These are phyloP conservation scores for Magallana gigas DNA, from an alignment of 1,140 invertebrate genomes.

Conservation along the genomic window DNA sequence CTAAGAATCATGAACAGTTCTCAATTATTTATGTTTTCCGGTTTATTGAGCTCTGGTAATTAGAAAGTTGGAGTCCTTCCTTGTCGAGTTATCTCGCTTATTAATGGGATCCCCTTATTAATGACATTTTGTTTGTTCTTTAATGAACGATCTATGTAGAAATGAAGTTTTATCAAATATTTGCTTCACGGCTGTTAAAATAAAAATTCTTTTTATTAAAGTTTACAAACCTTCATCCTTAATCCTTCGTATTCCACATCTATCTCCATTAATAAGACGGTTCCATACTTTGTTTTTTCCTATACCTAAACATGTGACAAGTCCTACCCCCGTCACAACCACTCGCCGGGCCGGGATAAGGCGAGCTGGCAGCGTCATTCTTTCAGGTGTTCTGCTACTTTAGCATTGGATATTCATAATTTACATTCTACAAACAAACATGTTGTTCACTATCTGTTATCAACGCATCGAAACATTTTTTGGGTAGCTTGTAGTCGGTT, in stretches of 20 bases:
- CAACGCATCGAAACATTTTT: no score
- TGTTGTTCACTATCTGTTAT: neutral
- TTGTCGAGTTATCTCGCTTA: no score
- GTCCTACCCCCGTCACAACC: neutral
- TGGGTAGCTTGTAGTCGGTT: neutral
- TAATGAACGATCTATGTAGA: no score
- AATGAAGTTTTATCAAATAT: no score
- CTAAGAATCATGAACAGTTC: no score
- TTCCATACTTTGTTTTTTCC: slow-evolving; percentile 23
- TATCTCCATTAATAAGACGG: neutral
- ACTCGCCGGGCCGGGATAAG: neutral
- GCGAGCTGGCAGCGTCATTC: neutral
- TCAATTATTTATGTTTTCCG: no score
- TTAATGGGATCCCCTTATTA: no score
- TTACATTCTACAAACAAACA: neutral
- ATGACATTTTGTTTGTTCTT: no score
- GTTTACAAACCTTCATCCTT: slow-evolving; percentile 1
- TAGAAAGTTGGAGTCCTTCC: no score
- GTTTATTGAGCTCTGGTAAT: no score
- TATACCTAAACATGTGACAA: slow-evolving; percentile 15
- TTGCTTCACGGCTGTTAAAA: no score
- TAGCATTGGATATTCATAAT: neutral
- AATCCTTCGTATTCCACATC: slow-evolving; percentile 24
- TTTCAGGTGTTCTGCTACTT: neutral
- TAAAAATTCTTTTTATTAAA: no score